Base-by-base conservation (phyloP, 2,888 invertebrate species). In the Dysmachus trigonus region DNA sequence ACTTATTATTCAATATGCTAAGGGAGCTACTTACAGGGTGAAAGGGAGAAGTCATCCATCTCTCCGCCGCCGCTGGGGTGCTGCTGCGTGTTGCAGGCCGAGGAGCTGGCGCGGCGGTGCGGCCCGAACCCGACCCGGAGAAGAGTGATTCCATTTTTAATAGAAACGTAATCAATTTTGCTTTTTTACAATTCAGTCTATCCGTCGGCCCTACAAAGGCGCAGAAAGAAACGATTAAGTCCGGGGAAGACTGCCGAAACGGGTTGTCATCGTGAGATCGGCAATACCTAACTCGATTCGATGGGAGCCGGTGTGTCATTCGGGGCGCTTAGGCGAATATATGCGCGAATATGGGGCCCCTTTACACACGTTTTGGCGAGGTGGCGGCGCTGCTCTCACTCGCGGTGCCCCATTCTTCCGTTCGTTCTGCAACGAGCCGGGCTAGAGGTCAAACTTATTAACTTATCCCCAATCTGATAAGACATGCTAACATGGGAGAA, bases 161-260 rank as follows among this genome's bases (percentile, higher is more conserved):
- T 87, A 87, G 87, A 87, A 87, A 87, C 81, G 86, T 87, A 87
- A 87, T 87, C 87, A 87, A 87, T 87, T 87, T 87, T 87, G 86
- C 62, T 87, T 87, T 86, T 87, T 86, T 86, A 86, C 76, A 82
- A 73, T 85, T 85, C 71, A 38, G 72, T 38, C 47, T 27, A 53
- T 71, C 47, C 71, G 72, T 72, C 41, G 72, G 72, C 83, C 62
- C 27, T 35, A 83, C 74, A 85, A 72, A 83, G 83, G 72, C 38
- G n/a, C 83, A 86, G 73, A 85, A 86, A 86, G 85, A 82, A 86
- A 86, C 85, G 87, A 87, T 87, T 87, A 87, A 84, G 86, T 87
- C 86, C 86, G 85, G 71, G 73, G 33, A 84, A 79, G 79, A 86
- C 87, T 86, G 86, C 86, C 38, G 86, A 87, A 87, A 87, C 79